Evolutionary conservation across 2,888 invertebrate species (phyloP).

Genomic region (Cataglyphis altisquamis): DNA sequence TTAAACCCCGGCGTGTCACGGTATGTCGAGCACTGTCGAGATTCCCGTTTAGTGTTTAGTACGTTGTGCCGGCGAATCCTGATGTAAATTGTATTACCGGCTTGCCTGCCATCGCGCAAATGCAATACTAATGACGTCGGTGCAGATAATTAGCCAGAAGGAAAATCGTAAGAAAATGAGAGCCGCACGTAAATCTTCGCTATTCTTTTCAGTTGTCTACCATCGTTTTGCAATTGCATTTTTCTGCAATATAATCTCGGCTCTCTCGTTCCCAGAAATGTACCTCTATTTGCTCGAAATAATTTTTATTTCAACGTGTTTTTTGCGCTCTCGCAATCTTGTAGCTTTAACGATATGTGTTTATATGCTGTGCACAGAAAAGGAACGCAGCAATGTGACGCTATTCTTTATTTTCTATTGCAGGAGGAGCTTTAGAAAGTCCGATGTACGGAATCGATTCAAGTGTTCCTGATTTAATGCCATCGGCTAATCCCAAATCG

Average conservation of each 20-base stretch:
- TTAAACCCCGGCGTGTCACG: slow-evolving; percentile 67
- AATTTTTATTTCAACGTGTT: slow-evolving; percentile 19
- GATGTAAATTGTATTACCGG: slow-evolving; percentile 65
- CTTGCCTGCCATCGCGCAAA: slow-evolving; percentile 57
- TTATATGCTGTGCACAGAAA: not conserved
- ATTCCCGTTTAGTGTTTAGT: slow-evolving; percentile 59
- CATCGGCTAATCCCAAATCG: slow-evolving; percentile 71
- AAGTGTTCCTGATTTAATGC: slow-evolving; percentile 71
- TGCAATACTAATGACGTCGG: slow-evolving; percentile 67
- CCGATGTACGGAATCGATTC: slow-evolving; percentile 65
- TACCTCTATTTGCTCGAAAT: slow-evolving; percentile 7
- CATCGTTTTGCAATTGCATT: not conserved
- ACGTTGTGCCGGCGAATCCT: slow-evolving; percentile 46
- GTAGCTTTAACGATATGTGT: not conserved
- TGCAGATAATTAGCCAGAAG: slow-evolving; percentile 54
- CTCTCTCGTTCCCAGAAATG: not conserved
- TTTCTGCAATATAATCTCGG: slow-evolving; percentile 22
- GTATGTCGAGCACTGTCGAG: slow-evolving; percentile 64
- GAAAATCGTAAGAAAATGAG: slow-evolving; percentile 63
- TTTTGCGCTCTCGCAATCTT: not conserved
- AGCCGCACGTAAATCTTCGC: slow-evolving; percentile 40
- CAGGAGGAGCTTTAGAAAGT: slow-evolving; percentile 24
- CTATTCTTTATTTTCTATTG: slow-evolving; percentile 49
- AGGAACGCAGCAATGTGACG: not conserved
- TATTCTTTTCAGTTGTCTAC: not conserved